Evolutionary conservation across 1,140 invertebrate genomes (phyloP).

Genomic region (Onthophagus taurus): DNA sequence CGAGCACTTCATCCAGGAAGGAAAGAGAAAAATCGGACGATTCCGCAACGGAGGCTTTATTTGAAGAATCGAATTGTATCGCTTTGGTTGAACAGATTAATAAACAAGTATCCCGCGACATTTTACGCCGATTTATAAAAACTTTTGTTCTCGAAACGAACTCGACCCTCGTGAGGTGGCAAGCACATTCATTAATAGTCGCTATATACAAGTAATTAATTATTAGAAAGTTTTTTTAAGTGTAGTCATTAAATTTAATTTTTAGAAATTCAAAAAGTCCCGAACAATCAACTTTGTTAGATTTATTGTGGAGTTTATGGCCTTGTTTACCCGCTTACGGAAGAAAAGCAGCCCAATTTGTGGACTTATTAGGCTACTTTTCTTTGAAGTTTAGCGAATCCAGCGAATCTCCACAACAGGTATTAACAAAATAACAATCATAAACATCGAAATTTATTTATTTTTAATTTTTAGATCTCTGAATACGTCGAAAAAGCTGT

Average conservation of each 20-base stretch:
- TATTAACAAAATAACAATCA: conserved; percentile 3
- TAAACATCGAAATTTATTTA: too few relatives aligned
- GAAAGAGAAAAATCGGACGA: conserved; percentile 61
- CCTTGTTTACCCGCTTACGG: conserved; percentile 83
- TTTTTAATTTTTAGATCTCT: conserved; percentile 41
- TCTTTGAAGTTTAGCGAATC: conserved; percentile 32
- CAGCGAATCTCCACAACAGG: conserved; percentile 16
- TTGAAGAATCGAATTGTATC: conserved; percentile 61
- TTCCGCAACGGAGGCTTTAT: conserved; percentile 53
- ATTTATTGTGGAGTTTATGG: conserved; percentile 87
- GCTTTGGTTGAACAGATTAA: conserved; percentile 64
- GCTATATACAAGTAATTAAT: conserved; percentile 68
- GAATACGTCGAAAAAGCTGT: conserved; percentile 81
- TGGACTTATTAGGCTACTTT: conserved; percentile 83
- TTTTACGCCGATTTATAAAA: conserved; percentile 73
- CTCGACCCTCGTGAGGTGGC: conserved; percentile 86
- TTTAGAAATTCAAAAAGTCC: conserved; percentile 58
- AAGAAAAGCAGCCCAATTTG: conserved; percentile 89
- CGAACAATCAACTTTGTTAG: conserved; percentile 72
- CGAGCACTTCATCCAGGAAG: conserved; percentile 33
- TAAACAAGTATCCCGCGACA: conserved; percentile 53
- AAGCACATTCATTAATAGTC: conserved; percentile 82
- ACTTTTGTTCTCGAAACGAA: conserved; percentile 92
- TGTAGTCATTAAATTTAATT: conserved; percentile 13
- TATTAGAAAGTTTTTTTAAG: conserved; percentile 1